Evolutionary conservation across 1,140 invertebrate species (phyloP), one percentile per base, ranked within the genome.

Genomic region (Choristoneura fumiferana): DNA sequence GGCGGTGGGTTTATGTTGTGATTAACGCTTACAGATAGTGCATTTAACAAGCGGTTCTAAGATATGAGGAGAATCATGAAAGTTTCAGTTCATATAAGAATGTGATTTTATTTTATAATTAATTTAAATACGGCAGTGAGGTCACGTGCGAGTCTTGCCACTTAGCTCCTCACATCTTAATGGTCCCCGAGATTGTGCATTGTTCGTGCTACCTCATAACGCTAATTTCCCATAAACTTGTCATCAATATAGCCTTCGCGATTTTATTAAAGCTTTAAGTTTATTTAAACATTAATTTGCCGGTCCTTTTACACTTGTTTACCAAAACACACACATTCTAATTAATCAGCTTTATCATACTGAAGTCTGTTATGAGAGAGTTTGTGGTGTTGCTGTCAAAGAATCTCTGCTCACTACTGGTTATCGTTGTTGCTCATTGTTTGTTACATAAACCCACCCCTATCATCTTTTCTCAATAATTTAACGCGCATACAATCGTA

Each of bases 1-100:
- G 78, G 82, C 69, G 84, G 84, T 87, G 84, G 84, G 84, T 87
- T 87, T 87, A 87, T 85, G 82, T 83, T 63, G 74, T 82, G 54
- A 77, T 78, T 84, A 86, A 84, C 73, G 78, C 63, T 49, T 40
- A 64, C 37, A 61, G 39, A 67, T 39, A 63, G 17, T 60, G 63
- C 68, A 67, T 68, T 70, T 77, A 74, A 74, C 71, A 69, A 61
- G 61, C 52, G 38, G 37, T 57, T 40, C 62, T 67, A 65, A 67
- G 67, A 59, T 65, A 65, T 54, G 60, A 72, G 74, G 71, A 72
- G 49, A 35, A 17, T 36, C 9, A 9, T 33, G 15, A n/a, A 37
- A 5, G 4, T 18, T 8, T 22, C 17, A 22, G 15, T 1, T 45
- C 8, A n/a, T n/a, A n/a, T n/a, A n/a, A n/a, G n/a, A n/a, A n/a